Conservation (phyloP, 1,140 invertebrate species). For the Megalopta genalis region DNA sequence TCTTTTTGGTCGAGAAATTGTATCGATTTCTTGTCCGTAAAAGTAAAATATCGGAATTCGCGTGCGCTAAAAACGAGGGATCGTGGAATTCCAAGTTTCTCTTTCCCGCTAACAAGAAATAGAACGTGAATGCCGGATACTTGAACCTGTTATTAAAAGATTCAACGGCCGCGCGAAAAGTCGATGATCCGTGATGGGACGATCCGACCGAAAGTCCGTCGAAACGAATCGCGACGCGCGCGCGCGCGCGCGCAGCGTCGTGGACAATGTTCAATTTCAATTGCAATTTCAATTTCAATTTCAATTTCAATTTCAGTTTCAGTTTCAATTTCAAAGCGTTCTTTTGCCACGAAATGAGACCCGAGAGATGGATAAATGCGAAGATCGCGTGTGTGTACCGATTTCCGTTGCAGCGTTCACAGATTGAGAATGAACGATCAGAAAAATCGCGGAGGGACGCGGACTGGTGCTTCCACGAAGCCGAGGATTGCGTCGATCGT, state of each 20-base stretch:
- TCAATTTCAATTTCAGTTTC: too few species aligned
- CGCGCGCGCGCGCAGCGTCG: too few species aligned
- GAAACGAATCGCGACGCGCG: too few species aligned
- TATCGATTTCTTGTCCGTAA: neutral
- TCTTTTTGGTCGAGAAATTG: neutral
- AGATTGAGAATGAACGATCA: conserved; percentile 70
- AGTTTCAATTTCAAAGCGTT: too few species aligned
- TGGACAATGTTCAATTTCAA: too few species aligned
- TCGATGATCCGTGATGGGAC: too few species aligned
- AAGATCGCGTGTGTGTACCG: neutral
- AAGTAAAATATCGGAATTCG: neutral
- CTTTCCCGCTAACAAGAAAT: neutral
- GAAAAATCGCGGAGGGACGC: conserved; percentile 59
- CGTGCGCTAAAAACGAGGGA: neutral
- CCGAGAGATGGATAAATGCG: too few species aligned
- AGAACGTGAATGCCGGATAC: conserved; percentile 5
- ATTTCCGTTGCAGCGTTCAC: conserved; percentile 39
- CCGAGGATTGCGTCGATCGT: conserved; percentile 58
- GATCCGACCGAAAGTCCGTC: too few species aligned
- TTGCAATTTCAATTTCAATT: too few species aligned
- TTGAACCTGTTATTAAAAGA: neutral
- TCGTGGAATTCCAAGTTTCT: neutral
- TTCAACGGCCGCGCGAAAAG: neutral
- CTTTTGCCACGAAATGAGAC: too few species aligned
- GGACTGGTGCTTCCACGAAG: conserved; percentile 65